Evolutionary conservation across 2,797 vertebrate species (phyloP).

Genomic region (Rhabdomys pumilio): DNA sequence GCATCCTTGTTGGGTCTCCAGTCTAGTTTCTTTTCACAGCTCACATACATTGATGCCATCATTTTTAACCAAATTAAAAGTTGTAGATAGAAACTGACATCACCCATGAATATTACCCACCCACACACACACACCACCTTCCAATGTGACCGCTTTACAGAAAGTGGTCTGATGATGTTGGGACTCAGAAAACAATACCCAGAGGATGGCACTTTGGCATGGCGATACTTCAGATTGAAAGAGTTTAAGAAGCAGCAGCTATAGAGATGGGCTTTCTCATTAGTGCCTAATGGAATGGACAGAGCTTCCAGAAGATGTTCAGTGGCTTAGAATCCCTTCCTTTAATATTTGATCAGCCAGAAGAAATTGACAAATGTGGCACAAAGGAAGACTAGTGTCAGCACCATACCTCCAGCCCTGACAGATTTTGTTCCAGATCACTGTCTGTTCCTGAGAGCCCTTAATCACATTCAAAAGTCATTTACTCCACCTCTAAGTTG

Average conservation of each 20-base stretch:
- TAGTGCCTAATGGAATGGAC: neutral
- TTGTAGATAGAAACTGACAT: conserved; percentile 51
- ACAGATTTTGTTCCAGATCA: neutral
- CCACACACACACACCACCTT: neutral
- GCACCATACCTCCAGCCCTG: neutral
- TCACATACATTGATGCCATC: conserved; percentile 3
- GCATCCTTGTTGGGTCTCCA: neutral
- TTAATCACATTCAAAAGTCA: neutral
- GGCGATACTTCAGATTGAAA: neutral
- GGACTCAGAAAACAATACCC: neutral
- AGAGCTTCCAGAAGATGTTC: neutral
- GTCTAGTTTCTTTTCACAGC: conserved; percentile 38
- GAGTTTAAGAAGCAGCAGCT: neutral
- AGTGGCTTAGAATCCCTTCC: neutral
- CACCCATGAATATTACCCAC: neutral
- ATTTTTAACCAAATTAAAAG: conserved; percentile 28
- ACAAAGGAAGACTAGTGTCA: neutral
- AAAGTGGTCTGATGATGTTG: neutral
- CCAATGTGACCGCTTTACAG: neutral
- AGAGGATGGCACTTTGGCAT: neutral
- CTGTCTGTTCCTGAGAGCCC: neutral
- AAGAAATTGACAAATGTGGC: neutral
- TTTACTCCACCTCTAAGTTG: neutral
- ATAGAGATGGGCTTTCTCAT: neutral
- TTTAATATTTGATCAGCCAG: neutral